Evolutionary conservation across 2,888 invertebrate species (phyloP).

Genomic region (Tinea semifulvella): DNA sequence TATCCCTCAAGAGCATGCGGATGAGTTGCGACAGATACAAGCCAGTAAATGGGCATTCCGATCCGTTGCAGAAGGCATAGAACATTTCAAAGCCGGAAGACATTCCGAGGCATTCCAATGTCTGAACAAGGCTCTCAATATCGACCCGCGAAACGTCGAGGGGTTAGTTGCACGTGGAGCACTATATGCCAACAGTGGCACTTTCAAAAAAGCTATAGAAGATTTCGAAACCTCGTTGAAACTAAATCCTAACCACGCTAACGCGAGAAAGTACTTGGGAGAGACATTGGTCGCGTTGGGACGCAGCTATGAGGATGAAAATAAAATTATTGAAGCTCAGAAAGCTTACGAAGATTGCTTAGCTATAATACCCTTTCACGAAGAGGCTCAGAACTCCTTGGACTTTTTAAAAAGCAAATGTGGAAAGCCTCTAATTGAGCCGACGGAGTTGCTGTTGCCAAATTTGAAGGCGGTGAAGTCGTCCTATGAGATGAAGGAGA

Average conservation of each 20-base stretch:
- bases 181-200: slow-evolving; percentile 92
- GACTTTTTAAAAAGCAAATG: slow-evolving; percentile 81
- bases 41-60: slow-evolving; percentile 94
- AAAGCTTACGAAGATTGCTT: slow-evolving; percentile 87
- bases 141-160: slow-evolving; percentile 92
- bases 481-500: slow-evolving; percentile 71
- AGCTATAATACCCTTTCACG: slow-evolving; percentile 84
- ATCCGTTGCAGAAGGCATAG: slow-evolving; percentile 94
- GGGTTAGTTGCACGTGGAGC: slow-evolving; percentile 92
- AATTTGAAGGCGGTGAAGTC: slow-evolving; percentile 64
- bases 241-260: slow-evolving; percentile 88
- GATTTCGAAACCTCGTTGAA: slow-evolving; percentile 94
- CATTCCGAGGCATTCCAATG: slow-evolving; percentile 96
- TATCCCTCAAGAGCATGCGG: slow-evolving; percentile 82
- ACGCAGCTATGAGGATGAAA: slow-evolving; percentile 87
- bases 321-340: slow-evolving; percentile 84
- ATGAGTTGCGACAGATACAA: slow-evolving; percentile 86
- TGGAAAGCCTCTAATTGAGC: slow-evolving; percentile 70
- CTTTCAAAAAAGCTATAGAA: slow-evolving; percentile 91
- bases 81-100: slow-evolving; percentile 91
- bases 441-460: slow-evolving; percentile 69
- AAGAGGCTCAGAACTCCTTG: slow-evolving; percentile 85
- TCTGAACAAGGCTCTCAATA: slow-evolving; percentile 90
- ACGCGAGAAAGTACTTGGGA: slow-evolving; percentile 93
- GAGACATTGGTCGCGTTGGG: slow-evolving; percentile 92